A percentile compares a stretch with the other conserved stretches of the same genome.
phyloP scores from a whole-genome alignment of 2,113 vertebrate genomes.

The Cephalopterus ornatus region DNA sequence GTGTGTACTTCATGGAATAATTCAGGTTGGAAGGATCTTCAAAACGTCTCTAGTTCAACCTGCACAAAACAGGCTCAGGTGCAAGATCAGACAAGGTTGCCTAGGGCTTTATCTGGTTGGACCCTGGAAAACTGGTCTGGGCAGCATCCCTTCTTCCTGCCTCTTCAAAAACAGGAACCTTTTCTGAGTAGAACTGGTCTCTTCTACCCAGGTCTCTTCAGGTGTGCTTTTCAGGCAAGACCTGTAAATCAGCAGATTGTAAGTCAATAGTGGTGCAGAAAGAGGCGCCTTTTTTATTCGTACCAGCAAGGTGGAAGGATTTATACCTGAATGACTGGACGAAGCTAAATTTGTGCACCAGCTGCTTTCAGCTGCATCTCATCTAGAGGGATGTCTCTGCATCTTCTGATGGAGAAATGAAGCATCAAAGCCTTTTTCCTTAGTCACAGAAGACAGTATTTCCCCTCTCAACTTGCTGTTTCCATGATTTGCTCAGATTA shows the following conservation, averaged over 20 bases:
- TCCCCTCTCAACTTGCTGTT: background rate
- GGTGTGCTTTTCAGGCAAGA: background rate
- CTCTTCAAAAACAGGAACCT: background rate
- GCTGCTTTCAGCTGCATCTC: background rate
- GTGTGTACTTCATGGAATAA: background rate
- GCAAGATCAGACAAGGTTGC: background rate
- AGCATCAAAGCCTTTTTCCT: background rate
- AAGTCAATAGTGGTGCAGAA: background rate
- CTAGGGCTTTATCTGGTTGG: background rate
- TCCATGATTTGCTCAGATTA: background rate
- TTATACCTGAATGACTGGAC: background rate
- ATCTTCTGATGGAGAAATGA: background rate
- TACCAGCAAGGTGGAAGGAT: background rate
- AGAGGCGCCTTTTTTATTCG: background rate
- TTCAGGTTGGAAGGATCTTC: background rate
- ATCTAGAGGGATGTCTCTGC: background rate
- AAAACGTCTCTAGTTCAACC: background rate
- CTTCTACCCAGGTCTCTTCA: background rate
- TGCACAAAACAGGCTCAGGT: background rate
- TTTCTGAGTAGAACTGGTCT: background rate
- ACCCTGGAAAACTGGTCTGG: background rate
- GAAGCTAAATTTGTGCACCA: background rate
- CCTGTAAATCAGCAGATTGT: background rate
- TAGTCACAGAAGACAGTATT: background rate
- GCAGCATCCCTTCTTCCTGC: background rate